Conservation (phyloP, 2,888 invertebrate species). For the Torymus tubicola region DNA sequence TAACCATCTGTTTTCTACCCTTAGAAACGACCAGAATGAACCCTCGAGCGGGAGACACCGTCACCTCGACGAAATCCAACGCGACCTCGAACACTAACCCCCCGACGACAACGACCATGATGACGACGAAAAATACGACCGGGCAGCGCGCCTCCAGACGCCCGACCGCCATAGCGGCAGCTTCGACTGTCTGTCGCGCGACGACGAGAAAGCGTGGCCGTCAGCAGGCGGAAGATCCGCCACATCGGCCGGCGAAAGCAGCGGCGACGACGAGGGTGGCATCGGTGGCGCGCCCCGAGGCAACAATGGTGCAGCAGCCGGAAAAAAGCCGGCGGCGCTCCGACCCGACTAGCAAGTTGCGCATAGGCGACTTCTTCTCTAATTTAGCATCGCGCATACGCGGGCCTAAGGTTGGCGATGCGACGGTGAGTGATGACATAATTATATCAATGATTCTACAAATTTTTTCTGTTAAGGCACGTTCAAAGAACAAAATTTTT, state of each 20-base stretch:
- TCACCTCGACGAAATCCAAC: constrained; percentile 65
- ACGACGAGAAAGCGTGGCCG: constrained; percentile 64
- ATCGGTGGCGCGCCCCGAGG: not conserved
- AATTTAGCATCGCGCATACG: constrained; percentile 37
- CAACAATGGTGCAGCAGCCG: constrained; percentile 7
- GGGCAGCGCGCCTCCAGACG: constrained; percentile 45
- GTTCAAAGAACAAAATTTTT: not conserved
- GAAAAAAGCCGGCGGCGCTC: constrained; percentile 13
- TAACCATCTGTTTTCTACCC: too few species aligned
- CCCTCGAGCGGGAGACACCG: constrained; percentile 70
- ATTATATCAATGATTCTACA: not conserved
- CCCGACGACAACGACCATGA: constrained; percentile 53
- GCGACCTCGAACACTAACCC: constrained; percentile 17
- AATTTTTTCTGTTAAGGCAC: not conserved
- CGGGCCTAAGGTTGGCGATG: constrained; percentile 1
- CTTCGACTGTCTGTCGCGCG: constrained; percentile 21
- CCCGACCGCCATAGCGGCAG: too few species aligned
- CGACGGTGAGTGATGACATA: not conserved
- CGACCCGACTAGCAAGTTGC: constrained; percentile 15
- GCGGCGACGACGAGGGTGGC: too few species aligned
- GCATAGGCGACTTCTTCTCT: constrained; percentile 35
- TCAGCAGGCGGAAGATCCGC: constrained; percentile 47
- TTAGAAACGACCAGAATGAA: constrained; percentile 67
- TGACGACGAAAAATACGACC: constrained; percentile 56
- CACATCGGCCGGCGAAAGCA: not conserved